Percentiles rank a stretch among this genome's conserved stretches.
Evolutionary conservation across 2,113 vertebrate species (phyloP).

Genomic region (Cygnus buccinator): DNA sequence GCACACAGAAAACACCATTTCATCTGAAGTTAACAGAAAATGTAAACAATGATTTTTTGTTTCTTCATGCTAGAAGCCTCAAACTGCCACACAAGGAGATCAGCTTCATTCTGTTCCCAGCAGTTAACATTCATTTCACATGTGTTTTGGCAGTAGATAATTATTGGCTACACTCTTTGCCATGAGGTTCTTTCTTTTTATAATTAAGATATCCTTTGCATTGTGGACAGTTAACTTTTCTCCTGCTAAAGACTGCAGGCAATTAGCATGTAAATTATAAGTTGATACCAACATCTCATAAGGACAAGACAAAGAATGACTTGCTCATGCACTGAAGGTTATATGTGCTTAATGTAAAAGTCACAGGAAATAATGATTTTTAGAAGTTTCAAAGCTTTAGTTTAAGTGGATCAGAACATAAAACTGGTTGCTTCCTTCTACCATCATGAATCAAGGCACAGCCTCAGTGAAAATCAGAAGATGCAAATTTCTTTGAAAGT

Average conservation of each 20-base stretch:
- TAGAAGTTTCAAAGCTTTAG: neutral
- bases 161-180: conserved; percentile 1
- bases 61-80: neutral
- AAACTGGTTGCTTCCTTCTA: neutral
- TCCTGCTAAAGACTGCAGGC: neutral
- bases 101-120: conserved; percentile 9
- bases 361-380: neutral
- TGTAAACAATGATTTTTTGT: neutral
- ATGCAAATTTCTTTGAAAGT: neutral
- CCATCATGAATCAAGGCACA: neutral
- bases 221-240: conserved; percentile 20
- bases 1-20: neutral
- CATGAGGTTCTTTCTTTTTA: neutral
- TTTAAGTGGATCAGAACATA: neutral
- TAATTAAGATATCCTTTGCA: conserved; percentile 34
- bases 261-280: conserved; percentile 43
- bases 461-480: neutral
- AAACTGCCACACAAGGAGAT: neutral
- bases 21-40: neutral
- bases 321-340: neutral
- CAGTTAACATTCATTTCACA: conserved; percentile 3
- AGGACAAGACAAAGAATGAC: neutral
- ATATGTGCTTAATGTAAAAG: neutral
- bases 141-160: conserved; percentile 29
- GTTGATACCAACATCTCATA: neutral